A percentile compares a stretch with the other conserved stretches of the same genome.
Evolutionary conservation across 2,113 vertebrate genomes (phyloP).

Genomic region (Brachyhypopomus gauderio): DNA sequence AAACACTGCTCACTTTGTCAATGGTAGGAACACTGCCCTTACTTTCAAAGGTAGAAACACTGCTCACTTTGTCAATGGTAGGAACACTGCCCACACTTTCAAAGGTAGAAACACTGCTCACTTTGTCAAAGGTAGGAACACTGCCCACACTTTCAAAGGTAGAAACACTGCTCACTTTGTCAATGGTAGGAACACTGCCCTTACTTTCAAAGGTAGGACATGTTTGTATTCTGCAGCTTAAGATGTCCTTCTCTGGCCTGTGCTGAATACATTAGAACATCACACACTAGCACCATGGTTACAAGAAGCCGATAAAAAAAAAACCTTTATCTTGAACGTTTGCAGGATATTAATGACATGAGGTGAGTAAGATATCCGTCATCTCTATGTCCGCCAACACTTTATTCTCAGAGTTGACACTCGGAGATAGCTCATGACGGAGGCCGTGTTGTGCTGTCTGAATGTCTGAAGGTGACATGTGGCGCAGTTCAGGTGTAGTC

Average conservation of each 20-base stretch:
- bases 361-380: conserved; percentile 27
- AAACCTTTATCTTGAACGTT: conserved; percentile 25
- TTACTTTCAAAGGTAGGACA: not conserved
- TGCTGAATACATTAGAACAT: conserved; percentile 37
- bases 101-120: no score
- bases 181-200: not conserved
- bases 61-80: no score
- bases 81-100: no score
- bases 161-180: no score
- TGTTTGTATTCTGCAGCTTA: conserved; percentile 37
- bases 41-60: no score
- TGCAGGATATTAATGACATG: conserved; percentile 20
- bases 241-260: conserved; percentile 14
- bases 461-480: conserved; percentile 18
- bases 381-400: conserved; percentile 4
- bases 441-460: conserved; percentile 2
- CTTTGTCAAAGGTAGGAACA: no score
- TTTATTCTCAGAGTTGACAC: not conserved
- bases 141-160: no score
- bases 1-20: no score
- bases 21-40: no score
- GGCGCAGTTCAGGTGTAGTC: conserved; percentile 12
- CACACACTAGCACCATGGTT: conserved; percentile 31
- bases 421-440: not conserved
- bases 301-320: conserved; percentile 48